Conservation (phyloP, 2,113 vertebrate genomes). For the Microcebus ravelobensis region DNA sequence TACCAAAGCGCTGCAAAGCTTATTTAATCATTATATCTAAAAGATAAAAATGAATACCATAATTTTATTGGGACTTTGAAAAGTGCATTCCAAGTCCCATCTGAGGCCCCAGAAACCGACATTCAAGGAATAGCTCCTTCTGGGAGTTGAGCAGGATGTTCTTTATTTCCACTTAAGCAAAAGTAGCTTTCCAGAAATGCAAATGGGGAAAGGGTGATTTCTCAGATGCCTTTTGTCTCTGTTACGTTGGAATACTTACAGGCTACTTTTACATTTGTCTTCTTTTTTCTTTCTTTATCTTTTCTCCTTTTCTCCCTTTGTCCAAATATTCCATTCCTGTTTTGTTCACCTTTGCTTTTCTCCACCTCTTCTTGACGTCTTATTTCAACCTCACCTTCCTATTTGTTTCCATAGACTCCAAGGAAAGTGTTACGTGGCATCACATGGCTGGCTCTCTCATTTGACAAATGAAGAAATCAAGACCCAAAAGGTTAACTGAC, state of each 20-base stretch:
- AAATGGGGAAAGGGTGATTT: not conserved
- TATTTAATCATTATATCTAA: conserved; percentile 33
- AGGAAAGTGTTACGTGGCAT: not conserved
- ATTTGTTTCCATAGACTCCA: not conserved
- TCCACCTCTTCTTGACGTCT: not conserved
- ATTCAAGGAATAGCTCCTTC: not conserved
- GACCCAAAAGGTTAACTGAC: not conserved
- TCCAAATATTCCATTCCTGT: not conserved
- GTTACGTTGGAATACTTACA: not conserved
- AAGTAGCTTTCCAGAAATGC: not conserved
- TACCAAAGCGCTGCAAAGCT: conserved; percentile 30
- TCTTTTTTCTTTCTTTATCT: not conserved
- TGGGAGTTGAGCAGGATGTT: not conserved
- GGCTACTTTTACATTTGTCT: not conserved
- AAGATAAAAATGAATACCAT: conserved; percentile 18
- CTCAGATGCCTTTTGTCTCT: not conserved
- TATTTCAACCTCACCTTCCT: not conserved
- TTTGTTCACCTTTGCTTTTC: not conserved
- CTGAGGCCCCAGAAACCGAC: not conserved
- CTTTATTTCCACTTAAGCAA: not conserved
- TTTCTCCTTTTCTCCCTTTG: not conserved
- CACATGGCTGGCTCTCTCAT: not conserved
- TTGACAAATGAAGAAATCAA: conserved; percentile 13
- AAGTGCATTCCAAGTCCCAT: not conserved
- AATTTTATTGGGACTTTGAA: not conserved